These are phyloP conservation scores for Tachysurus fulvidraco DNA, from an alignment of 2,113 vertebrate genomes.

Conservation along the genomic window DNA sequence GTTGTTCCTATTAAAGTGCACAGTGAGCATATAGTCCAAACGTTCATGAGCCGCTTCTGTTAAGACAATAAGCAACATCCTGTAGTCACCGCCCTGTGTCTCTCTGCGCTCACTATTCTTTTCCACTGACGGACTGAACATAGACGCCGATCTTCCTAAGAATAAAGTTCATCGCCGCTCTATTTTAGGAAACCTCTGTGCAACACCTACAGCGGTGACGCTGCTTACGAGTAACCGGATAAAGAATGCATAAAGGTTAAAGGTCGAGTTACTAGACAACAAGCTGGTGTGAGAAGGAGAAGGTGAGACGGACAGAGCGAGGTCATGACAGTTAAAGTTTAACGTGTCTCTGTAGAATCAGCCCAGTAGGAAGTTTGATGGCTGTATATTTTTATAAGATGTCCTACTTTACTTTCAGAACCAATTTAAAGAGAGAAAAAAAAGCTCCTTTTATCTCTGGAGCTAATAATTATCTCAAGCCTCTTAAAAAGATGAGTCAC, in stretches of 20 bases:
- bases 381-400: slow-evolving; percentile 40
- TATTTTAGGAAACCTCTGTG: slow-evolving; percentile 37
- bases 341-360: slow-evolving; percentile 21
- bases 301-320: background rate
- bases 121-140: background rate
- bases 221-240: background rate
- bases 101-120: slow-evolving; percentile 8
- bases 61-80: background rate
- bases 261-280: slow-evolving; percentile 21
- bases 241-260: slow-evolving; percentile 24
- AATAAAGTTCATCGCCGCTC: slow-evolving; percentile 29
- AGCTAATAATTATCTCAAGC: slow-evolving; percentile 33
- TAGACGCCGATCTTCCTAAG: slow-evolving; percentile 8
- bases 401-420: slow-evolving; percentile 46
- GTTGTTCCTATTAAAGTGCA: background rate
- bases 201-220: background rate
- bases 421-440: slow-evolving; percentile 29
- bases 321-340: slow-evolving; percentile 37
- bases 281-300: background rate
- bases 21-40: background rate
- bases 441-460: slow-evolving; percentile 30
- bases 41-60: background rate
- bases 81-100: background rate
- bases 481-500: slow-evolving; percentile 34
- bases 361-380: slow-evolving; percentile 23